Evolutionary conservation across 2,797 vertebrate species (phyloP), one percentile per base, ranked within the genome.

Genomic region (Tympanoctomys barrerae): DNA sequence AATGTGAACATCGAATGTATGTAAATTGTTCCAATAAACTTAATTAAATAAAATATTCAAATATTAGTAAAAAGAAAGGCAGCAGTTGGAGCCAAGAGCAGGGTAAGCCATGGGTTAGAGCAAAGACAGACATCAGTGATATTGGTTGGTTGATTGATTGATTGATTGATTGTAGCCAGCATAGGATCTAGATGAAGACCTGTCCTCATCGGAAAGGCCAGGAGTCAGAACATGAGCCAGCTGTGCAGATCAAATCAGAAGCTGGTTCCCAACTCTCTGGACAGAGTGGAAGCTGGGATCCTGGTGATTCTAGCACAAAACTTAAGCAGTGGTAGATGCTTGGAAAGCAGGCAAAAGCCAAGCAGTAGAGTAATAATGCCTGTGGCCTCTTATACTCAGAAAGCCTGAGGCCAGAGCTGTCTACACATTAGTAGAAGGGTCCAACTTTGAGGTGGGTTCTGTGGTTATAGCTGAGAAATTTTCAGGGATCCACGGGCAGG

Each of bases 241-340:
- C 49, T 78, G n/a, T 24, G 64, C 73, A 39, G 49, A 59, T 31
- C 78, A 64, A 59, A 9, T 89, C 73, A 84, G 42, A 89, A 71
- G 42, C 16, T 94, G 66, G 68, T 42, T 92, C 93, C 33, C 36
- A 80, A 14, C 84, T 95, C 49, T 95, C 57, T 42, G 57, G 68
- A 39, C 62, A 75, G 59, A 79, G 13, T 13, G 36, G 33, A 92
- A 49, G 28, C 31, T 57, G 19, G 22, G 2, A 42, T 92, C 54
- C 8, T 10, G 31, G 84, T 8, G 49, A 87, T 6, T 18, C 12
- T 2, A 49, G 57, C n/a, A 46, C 22, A 7, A n/a, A 57, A 81
- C 61, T 36, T 52, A 75, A 93, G 87, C 24, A 73, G 52, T 8
- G 18, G 2, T 19, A 24, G 16, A 22, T 66, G 16, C 21, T 88